phyloP scores from a whole-genome alignment of 2,797 vertebrate species.

The Gymnothorax javanicus region DNA sequence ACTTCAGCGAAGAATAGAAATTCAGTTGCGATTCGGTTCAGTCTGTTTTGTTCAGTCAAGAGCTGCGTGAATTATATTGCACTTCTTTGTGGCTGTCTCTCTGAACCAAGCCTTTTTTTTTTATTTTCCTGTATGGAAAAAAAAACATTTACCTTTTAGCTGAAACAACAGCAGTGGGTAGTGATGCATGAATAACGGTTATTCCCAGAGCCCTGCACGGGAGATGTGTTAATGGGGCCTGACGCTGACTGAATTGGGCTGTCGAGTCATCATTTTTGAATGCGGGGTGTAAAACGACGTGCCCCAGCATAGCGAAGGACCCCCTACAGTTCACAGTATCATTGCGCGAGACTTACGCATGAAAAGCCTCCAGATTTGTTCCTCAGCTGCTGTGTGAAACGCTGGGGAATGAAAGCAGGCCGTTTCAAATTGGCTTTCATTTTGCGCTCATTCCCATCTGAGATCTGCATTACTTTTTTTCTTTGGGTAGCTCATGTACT shows the following conservation, averaged over 20 bases:
- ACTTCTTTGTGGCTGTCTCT: not conserved
- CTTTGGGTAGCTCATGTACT: too few species aligned
- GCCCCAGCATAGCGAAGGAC: conserved; percentile 52
- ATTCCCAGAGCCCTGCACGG: conserved; percentile 35
- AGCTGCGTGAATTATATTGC: not conserved
- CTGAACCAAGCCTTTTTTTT: not conserved
- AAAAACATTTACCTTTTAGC: not conserved
- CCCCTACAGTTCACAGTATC: conserved; percentile 52
- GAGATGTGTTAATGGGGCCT: conserved; percentile 52
- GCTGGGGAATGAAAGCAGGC: conserved; percentile 37
- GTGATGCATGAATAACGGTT: not conserved
- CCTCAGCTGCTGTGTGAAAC: conserved; percentile 22
- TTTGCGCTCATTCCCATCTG: conserved; percentile 51
- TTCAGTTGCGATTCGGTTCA: not conserved
- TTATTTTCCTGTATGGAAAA: too few species aligned
- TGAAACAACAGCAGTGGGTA: not conserved
- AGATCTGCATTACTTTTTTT: too few species aligned
- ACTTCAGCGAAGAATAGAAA: not conserved
- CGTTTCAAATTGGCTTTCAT: conserved; percentile 48
- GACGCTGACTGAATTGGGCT: conserved; percentile 52
- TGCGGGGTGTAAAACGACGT: conserved; percentile 57
- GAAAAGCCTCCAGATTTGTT: conserved; percentile 55
- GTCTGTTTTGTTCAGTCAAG: not conserved
- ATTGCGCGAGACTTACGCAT: conserved; percentile 50
- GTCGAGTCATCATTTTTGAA: conserved; percentile 49